These are phyloP conservation scores for Petrolisthes manimaculis DNA, from an alignment of 2,888 invertebrate genomes.

Conservation along the genomic window DNA sequence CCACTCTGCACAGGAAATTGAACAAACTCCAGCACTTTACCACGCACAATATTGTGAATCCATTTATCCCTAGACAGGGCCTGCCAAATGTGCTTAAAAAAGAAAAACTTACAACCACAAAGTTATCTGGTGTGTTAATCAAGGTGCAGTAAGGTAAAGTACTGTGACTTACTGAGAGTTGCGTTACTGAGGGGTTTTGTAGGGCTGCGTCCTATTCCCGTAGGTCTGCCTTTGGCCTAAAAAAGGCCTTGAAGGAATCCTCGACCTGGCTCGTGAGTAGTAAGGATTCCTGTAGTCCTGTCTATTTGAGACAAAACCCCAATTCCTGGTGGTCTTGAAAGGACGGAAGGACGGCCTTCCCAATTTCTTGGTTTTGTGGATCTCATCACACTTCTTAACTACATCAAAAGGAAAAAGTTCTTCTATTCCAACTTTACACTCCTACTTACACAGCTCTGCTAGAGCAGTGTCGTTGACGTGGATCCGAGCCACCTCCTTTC, in stretches of 20 bases:
- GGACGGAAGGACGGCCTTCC: neutral
- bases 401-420: slow-evolving; percentile 10
- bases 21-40: neutral
- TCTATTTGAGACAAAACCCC: neutral
- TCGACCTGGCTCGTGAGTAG: neutral
- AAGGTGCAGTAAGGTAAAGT: neutral
- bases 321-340: neutral
- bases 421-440: neutral
- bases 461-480: neutral
- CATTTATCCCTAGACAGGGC: neutral
- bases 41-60: neutral
- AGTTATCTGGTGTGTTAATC: too few relatives aligned
- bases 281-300: neutral
- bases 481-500: slow-evolving; percentile 11
- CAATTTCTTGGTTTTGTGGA: neutral
- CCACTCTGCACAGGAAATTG: neutral
- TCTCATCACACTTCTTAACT: neutral
- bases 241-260: neutral
- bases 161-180: neutral
- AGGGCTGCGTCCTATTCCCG: neutral
- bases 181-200: neutral
- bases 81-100: neutral
- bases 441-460: slow-evolving; percentile 8
- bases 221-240: neutral
- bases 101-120: neutral